A percentile compares a stretch with the other conserved stretches of the same genome.
Conservation (phyloP, 2,113 vertebrate genomes). For the Indicator maculatus region DNA sequence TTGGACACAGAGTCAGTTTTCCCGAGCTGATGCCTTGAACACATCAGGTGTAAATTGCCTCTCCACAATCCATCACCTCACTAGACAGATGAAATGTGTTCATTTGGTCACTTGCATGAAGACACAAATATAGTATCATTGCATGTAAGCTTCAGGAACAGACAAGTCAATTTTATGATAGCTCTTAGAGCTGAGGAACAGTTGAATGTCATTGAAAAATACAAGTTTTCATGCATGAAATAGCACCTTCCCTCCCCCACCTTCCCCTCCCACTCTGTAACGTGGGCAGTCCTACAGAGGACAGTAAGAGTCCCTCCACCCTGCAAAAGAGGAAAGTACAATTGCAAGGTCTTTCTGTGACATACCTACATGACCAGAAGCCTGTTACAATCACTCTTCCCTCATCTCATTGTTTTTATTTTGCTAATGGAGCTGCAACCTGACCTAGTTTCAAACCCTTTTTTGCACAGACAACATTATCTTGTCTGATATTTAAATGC, state of each 20-base stretch:
- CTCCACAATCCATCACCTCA: background rate
- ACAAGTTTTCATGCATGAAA: background rate
- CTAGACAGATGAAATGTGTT: background rate
- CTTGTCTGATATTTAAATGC: background rate
- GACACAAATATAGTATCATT: background rate
- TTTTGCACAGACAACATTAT: background rate
- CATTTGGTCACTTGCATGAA: background rate
- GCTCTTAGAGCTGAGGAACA: background rate
- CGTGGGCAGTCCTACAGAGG: conserved; percentile 21
- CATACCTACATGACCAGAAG: background rate
- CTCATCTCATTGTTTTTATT: background rate
- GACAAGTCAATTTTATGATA: background rate
- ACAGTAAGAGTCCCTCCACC: background rate
- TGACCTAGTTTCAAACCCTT: background rate
- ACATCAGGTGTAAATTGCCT: background rate
- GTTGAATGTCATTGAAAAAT: background rate
- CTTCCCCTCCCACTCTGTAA: background rate
- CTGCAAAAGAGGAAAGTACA: background rate
- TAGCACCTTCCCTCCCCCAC: background rate
- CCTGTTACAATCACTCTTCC: background rate
- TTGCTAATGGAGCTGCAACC: background rate
- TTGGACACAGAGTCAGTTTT: background rate
- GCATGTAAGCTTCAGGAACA: fast-evolving
- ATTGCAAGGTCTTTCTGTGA: background rate
- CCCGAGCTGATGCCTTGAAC: background rate